These are phyloP conservation scores for Chondrosia reniformis DNA, from an alignment of 37 sponge, comb jelly and placozoan genomes.

Conservation along the genomic window DNA sequence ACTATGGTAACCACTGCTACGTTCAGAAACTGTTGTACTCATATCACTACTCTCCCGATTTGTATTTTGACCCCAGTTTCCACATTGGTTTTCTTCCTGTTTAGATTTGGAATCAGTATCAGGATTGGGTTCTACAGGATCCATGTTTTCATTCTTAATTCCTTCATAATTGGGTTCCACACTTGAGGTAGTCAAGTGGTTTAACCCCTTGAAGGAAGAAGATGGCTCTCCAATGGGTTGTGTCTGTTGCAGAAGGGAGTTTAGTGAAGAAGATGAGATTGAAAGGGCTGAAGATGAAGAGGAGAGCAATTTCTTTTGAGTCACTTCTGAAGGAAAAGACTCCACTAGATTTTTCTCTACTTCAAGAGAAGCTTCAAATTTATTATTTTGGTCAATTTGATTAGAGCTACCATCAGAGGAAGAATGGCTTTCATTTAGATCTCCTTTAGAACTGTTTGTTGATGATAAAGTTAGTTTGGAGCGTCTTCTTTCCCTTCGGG, in stretches of 20 bases:
- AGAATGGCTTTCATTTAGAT: neutral
- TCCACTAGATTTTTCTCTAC: neutral
- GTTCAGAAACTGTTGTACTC: too few species aligned
- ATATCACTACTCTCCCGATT: too few species aligned
- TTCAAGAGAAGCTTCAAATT: neutral
- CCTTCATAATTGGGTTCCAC: too few species aligned
- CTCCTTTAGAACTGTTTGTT: neutral
- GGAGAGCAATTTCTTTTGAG: neutral
- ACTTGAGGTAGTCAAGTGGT: too few species aligned
- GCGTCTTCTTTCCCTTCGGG: neutral
- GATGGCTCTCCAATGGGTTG: neutral
- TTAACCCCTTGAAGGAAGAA: too few species aligned
- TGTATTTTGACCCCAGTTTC: too few species aligned
- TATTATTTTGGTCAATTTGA: neutral
- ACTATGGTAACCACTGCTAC: too few species aligned
- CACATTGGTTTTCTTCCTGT: too few species aligned
- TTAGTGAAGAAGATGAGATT: neutral
- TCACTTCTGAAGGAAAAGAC: neutral
- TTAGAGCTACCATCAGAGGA: neutral
- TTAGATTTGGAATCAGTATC: too few species aligned
- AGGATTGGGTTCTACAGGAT: too few species aligned
- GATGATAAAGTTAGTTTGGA: neutral
- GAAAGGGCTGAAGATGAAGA: constrained; percentile 4
- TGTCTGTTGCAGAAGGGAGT: neutral
- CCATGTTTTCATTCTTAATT: too few species aligned